Evolutionary conservation across 2,797 vertebrate species (phyloP).

Genomic region (Bucorvus abyssinicus): DNA sequence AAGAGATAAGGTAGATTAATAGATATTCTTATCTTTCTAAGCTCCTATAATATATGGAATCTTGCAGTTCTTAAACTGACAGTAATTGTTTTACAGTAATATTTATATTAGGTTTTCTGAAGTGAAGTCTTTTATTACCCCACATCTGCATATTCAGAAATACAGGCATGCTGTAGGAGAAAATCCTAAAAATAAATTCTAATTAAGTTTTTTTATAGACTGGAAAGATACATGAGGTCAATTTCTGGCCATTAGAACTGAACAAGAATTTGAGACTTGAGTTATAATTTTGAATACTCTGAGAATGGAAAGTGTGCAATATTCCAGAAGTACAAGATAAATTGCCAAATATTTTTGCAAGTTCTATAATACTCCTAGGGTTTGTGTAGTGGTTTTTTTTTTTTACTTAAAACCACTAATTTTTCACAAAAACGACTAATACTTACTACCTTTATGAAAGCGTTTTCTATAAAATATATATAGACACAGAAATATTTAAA

Average conservation of each 20-base stretch:
- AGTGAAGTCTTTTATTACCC: not conserved
- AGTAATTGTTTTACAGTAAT: not conserved
- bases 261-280: not conserved
- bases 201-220: not conserved
- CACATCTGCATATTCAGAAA: not conserved
- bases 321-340: not conserved
- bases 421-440: not conserved
- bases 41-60: slow-evolving; percentile 23
- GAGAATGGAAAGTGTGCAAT: not conserved
- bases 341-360: not conserved
- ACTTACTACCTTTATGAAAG: not conserved
- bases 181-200: not conserved
- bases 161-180: not conserved
- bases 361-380: not conserved
- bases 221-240: not conserved
- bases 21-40: slow-evolving; percentile 50
- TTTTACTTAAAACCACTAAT: not conserved
- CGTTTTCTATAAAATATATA: not conserved
- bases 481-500: not conserved
- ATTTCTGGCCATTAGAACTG: not conserved
- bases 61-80: slow-evolving; percentile 35
- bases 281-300: not conserved
- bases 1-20: slow-evolving; percentile 61
- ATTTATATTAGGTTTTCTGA: not conserved
- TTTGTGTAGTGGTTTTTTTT: not conserved